Evolutionary conservation across 2,113 vertebrate species (phyloP).

Genomic region (Colinus virginianus): DNA sequence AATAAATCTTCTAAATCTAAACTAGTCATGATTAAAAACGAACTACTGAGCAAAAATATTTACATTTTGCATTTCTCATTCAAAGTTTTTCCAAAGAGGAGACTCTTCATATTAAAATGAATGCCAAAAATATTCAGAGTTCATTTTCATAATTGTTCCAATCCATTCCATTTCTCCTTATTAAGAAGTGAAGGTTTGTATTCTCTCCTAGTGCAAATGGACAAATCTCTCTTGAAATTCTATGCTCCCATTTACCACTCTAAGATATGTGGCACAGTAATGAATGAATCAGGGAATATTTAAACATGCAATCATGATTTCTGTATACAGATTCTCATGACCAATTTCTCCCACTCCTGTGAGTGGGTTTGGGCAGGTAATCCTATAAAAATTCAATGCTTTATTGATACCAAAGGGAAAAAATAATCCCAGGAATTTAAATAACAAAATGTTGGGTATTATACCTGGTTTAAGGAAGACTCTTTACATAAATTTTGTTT

Average conservation of each 20-base stretch:
- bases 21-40: constrained; percentile 55
- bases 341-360: background rate
- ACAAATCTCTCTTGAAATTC: background rate
- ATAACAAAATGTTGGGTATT: background rate
- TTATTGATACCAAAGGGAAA: background rate
- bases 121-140: background rate
- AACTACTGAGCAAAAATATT: background rate
- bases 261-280: background rate
- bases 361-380: background rate
- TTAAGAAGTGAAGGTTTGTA: background rate
- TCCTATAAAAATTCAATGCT: background rate
- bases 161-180: background rate
- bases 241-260: background rate
- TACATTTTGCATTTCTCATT: background rate
- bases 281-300: background rate
- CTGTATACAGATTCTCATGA: background rate
- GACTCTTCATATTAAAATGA: background rate
- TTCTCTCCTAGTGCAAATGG: background rate
- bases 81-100: background rate
- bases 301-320: background rate
- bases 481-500: background rate
- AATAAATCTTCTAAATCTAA: constrained; percentile 54
- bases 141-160: background rate
- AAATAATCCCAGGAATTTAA: background rate
- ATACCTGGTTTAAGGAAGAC: background rate